phyloP scores from a whole-genome alignment of 1,140 invertebrate genomes.

The Lanistes nyassanus region DNA sequence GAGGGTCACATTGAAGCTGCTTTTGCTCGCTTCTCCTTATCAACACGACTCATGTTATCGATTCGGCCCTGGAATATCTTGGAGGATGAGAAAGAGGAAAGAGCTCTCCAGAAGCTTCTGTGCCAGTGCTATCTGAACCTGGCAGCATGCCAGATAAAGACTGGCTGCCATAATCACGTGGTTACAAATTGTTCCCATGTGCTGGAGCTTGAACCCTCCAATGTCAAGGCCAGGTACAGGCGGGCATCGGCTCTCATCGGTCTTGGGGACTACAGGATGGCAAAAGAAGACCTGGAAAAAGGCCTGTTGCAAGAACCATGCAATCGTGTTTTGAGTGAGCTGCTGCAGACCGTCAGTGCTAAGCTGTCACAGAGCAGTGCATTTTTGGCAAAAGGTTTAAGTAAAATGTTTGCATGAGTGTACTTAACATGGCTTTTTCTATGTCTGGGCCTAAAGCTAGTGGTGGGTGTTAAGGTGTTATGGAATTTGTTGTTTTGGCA shows the following conservation, averaged over 20 bases:
- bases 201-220: constrained; percentile 71
- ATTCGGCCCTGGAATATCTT: constrained; percentile 21
- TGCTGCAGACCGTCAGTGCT: constrained; percentile 17
- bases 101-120: constrained; percentile 32
- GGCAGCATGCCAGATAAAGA: constrained; percentile 71
- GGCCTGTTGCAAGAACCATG: constrained; percentile 46
- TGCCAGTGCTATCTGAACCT: constrained; percentile 54
- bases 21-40: constrained; percentile 44
- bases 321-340: constrained; percentile 40
- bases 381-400: constrained; percentile 21
- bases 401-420: constrained; percentile 29
- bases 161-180: constrained; percentile 71
- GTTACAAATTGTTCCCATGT: constrained; percentile 74
- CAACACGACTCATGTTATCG: constrained; percentile 44
- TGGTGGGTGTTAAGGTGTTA: no score
- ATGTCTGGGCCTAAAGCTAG: no score
- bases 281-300: constrained; percentile 44
- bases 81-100: not conserved
- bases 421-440: no score
- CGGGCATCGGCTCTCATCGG: constrained; percentile 50
- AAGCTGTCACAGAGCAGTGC: constrained; percentile 8
- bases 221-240: constrained; percentile 71
- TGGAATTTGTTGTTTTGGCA: no score
- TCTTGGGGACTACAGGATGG: constrained; percentile 42
- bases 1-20: constrained; percentile 40